Conservation (phyloP, 2,797 vertebrate species). For the Sternotherus odoratus region DNA sequence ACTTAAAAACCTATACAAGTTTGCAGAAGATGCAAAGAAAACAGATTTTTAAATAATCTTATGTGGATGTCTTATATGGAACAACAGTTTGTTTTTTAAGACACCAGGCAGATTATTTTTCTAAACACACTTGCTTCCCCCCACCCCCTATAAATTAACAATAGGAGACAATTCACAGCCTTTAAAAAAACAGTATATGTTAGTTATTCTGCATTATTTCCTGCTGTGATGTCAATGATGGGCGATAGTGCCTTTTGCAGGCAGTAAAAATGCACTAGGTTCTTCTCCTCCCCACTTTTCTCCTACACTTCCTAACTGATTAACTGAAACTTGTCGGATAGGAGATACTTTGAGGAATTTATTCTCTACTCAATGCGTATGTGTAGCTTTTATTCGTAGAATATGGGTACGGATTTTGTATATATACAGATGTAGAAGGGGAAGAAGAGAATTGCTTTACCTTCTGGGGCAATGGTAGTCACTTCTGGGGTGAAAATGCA, state of each 20-base stretch:
- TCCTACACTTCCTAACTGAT: not conserved
- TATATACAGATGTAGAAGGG: not conserved
- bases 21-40: conserved; percentile 29
- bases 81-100: not conserved
- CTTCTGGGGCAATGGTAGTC: not conserved
- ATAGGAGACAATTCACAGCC: not conserved
- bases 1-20: not conserved
- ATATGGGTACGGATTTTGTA: not conserved
- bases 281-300: not conserved
- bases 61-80: not conserved
- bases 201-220: not conserved
- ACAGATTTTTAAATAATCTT: not conserved
- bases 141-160: not conserved
- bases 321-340: not conserved
- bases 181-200: not conserved
- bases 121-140: not conserved
- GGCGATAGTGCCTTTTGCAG: not conserved
- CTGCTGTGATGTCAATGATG: not conserved
- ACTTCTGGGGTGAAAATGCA: not conserved
- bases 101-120: not conserved
- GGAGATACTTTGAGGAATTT: not conserved
- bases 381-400: not conserved
- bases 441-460: not conserved
- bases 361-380: not conserved
- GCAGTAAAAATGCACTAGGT: not conserved